Evolutionary conservation across 2,888 invertebrate genomes (phyloP), one percentile per base, ranked within the genome.

Genomic region (Macrophya annulata): DNA sequence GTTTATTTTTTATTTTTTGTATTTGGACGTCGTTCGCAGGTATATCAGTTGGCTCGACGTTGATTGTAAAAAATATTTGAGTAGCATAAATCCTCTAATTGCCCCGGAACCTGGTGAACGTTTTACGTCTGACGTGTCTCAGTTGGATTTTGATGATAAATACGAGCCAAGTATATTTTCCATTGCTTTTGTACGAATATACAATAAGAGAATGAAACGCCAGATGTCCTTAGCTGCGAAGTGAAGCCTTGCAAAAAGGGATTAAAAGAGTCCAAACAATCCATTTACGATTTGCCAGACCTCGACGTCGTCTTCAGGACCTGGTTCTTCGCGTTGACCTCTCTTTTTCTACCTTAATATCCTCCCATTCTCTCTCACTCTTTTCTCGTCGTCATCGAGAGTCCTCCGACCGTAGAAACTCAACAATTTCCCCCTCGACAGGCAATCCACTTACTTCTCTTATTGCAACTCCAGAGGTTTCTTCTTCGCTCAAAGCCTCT

Each of bases 371-470:
- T 45, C 48, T 45, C 83, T 25, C 21, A 1, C 48, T 65, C 40
- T 40, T 83, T 83, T 71, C 68, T 68, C 68, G n/a, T 40, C 83
- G 48, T 71, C 83, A 51, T 83, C 65, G 71, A 83, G 71, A 83
- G 83, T 68, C 83, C 81, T 68, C 83, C 83, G 83, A 51, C 48
- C 65, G 71, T 68, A 71, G 83, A 68, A 51, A 83, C 83, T 83
- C 83, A 51, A 83, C 83, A 71, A 83, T 83, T 83, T 83, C 68
- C 68, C 83, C 83, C 71, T 71, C 83, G 83, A 71, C 83, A 83
- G 68, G 68, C 83, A 83, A 83, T 83, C 83, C 83, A 83, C 83
- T 83, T 83, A 83, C 83, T 83, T 68, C 83, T 83, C 65, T 83
- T 83, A 83, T 83, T 83, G 83, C 83, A 71, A 83, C 83, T 83